Base-by-base conservation (phyloP, 2,797 vertebrate species). In the Scomberomorus guttatus region DNA sequence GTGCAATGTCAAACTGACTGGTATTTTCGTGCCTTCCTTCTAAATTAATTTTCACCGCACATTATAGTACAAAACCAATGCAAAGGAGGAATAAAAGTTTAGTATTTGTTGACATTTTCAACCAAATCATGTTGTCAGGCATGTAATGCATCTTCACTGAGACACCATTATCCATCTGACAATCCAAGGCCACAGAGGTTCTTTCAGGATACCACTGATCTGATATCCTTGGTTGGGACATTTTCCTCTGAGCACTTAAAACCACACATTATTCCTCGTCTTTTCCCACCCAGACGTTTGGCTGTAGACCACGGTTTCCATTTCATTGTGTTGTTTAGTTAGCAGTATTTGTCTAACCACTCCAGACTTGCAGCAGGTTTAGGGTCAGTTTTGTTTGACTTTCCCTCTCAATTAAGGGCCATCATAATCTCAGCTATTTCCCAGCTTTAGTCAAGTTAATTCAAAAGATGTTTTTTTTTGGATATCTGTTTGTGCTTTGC, bases 301-400 rank as follows among this genome's bases (percentile, higher is more conserved):
- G 90, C 87, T 32, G 61, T 0, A 0, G 65, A 44, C 63, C 79
- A 39, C 17, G 24, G 81, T 90, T 91, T 90, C 87, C 73, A 86
- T 92, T 82, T 82, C 83, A 78, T 63, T 69, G 77, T 68, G 79
- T 80, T 89, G 79, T 88, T 91, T 83, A 82, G 77, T 87, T 79
- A 65, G 60, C 61, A 54, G 69, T 55, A 52, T 76, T 81, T 84
- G 67, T 83, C 65, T 64, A 80, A 82, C 70, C 69, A 32, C 81
- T 68, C 8, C 57, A 75, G 63, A 79, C 79, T 73, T 66, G n/a
- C 52, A 67, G 72, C 82, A 77, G 81, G 75, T 82, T 80, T 59
- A 46, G 65, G 75, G 71, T 82, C 80, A 77, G 22, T 50, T 74
- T 69, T 82, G 81, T 87, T 89, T 83, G 60, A 70, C 81, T 84